Percentiles rank a stretch among this genome's conserved stretches.
Conservation (phyloP, 2,888 invertebrate genomes). For the Nomada ruficornis region DNA sequence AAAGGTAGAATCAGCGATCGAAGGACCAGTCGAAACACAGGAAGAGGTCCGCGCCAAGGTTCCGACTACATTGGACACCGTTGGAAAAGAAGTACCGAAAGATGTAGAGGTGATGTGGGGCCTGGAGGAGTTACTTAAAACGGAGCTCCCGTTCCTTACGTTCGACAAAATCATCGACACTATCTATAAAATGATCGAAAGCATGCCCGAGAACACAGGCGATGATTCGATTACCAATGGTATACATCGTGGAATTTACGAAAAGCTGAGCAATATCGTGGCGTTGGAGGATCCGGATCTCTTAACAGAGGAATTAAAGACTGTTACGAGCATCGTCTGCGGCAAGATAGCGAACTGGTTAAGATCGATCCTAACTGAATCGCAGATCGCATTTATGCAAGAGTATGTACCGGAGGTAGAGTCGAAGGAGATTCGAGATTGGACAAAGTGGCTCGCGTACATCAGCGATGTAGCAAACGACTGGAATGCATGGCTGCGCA, state of each 20-base stretch:
- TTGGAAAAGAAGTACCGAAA: background rate
- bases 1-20: background rate
- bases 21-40: background rate
- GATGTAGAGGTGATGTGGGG: constrained; percentile 2
- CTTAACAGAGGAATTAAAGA: constrained; percentile 65
- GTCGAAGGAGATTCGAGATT: constrained; percentile 73
- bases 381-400: constrained; percentile 67
- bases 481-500: constrained; percentile 76
- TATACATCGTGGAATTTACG: constrained; percentile 77
- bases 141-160: constrained; percentile 76
- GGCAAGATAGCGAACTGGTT: constrained; percentile 78
- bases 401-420: constrained; percentile 72
- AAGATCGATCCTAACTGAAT: constrained; percentile 65
- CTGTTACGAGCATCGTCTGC: constrained; percentile 71
- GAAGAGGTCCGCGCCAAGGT: background rate
- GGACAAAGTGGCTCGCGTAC: constrained; percentile 73
- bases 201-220: constrained; percentile 63
- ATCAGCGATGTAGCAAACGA: constrained; percentile 67
- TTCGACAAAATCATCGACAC: constrained; percentile 74
- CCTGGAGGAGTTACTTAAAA: constrained; percentile 57
- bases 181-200: constrained; percentile 72
- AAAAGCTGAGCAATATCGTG: constrained; percentile 70
- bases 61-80: background rate
- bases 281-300: constrained; percentile 65
- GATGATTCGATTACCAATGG: constrained; percentile 71